Conservation (phyloP, 1,140 invertebrate genomes). For the Zaprionus nigranus region DNA sequence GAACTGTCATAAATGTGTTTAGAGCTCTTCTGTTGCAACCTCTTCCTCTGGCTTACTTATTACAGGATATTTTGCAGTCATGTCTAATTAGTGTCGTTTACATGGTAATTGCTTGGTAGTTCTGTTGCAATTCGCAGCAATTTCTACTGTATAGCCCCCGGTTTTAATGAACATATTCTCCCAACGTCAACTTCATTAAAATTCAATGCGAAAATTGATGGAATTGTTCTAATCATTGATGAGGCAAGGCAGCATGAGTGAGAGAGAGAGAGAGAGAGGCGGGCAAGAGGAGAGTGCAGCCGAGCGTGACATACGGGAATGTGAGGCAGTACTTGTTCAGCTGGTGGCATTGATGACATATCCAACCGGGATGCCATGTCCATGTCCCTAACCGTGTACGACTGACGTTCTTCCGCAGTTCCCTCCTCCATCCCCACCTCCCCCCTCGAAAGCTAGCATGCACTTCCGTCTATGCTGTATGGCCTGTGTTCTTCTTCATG, state of each 20-base stretch:
- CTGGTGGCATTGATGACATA: conserved; percentile 41
- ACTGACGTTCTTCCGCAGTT: not conserved
- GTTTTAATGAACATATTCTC: conserved; percentile 74
- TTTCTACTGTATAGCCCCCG: conserved; percentile 26
- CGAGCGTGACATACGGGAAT: conserved; percentile 9
- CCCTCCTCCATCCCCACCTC: not conserved
- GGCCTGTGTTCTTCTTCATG: conserved; percentile 8
- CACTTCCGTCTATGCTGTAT: conserved; percentile 6
- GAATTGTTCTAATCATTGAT: conserved; percentile 64
- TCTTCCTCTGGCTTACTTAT: not conserved
- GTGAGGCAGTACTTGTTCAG: conserved; percentile 13
- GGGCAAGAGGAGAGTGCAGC: not conserved
- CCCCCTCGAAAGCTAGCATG: not conserved
- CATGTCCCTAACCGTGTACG: conserved; percentile 2
- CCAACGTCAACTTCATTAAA: conserved; percentile 74
- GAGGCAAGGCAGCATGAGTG: conserved; percentile 18
- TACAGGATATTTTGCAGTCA: conserved; percentile 3
- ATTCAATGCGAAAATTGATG: conserved; percentile 62
- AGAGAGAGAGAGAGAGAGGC: no score
- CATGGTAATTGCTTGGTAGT: conserved; percentile 19
- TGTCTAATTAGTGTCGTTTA: not conserved
- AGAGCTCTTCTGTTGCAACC: no score
- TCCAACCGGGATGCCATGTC: conserved; percentile 21
- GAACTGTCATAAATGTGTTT: no score
- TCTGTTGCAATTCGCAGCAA: conserved; percentile 45